Evolutionary conservation across 2,888 invertebrate genomes (phyloP).

Genomic region (Siphonodentalium dalli): DNA sequence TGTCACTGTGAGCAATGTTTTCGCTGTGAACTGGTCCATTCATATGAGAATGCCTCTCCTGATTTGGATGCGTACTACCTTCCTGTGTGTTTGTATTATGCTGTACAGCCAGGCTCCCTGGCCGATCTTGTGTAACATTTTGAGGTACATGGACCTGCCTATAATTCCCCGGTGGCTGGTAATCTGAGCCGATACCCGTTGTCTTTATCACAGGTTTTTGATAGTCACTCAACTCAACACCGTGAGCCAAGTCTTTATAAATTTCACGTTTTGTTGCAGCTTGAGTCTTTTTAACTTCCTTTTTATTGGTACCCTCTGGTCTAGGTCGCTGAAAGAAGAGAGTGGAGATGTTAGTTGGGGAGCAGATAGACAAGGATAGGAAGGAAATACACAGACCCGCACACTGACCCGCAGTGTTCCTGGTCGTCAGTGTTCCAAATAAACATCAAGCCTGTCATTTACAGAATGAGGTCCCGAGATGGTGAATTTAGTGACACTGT

Average conservation of each 20-base stretch:
- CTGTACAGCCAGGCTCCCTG: constrained; percentile 29
- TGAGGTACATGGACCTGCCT: constrained; percentile 21
- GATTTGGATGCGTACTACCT: too few species aligned
- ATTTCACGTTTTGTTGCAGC: constrained; percentile 38
- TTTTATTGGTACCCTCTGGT: constrained; percentile 13
- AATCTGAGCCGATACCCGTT: constrained; percentile 6
- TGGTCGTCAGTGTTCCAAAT: too few species aligned
- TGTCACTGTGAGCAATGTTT: too few species aligned
- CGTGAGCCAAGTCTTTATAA: constrained; percentile 36
- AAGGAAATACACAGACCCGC: too few species aligned
- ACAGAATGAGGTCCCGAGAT: too few species aligned
- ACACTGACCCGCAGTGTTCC: too few species aligned
- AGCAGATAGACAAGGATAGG: too few species aligned
- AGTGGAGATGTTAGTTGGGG: not conserved
- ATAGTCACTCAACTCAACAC: constrained; percentile 43
- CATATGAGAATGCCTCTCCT: too few species aligned
- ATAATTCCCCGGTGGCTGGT: constrained; percentile 17
- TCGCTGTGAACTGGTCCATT: too few species aligned
- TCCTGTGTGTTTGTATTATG: constrained; percentile 2
- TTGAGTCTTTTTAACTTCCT: constrained; percentile 25
- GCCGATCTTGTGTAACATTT: constrained; percentile 17
- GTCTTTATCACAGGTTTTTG: constrained; percentile 24
- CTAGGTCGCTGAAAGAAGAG: constrained; percentile 22
- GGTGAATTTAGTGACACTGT: too few species aligned
- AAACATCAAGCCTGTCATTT: too few species aligned